Evolutionary conservation across 2,113 vertebrate species (phyloP), one percentile per base, ranked within the genome.

Genomic region (Scalopus aquaticus): DNA sequence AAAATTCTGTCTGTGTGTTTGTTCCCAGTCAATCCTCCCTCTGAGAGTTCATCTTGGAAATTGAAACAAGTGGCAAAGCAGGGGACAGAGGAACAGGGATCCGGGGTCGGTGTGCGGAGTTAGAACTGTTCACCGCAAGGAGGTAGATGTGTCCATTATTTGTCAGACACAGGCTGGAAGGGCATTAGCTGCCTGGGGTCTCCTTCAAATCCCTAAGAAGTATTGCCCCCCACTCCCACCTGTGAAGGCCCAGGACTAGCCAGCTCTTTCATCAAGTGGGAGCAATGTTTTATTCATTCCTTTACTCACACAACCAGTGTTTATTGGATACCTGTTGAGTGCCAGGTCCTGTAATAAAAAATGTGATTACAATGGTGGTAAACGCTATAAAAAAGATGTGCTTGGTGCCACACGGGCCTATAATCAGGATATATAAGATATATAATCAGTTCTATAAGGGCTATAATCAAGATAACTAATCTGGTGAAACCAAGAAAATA

Each of bases 331-430:
- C 42, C 37, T 65, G n/a, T 35, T n/a, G 2, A 73, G 46, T 80
- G 67, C 60, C 20, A 60, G 76, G 44, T 80, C 76, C 70, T 64
- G 2, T 39, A 44, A 73, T 83, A 73, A 93, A 92, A 94, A 64
- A 28, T 32, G 42, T 93, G 72, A 69, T 87, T 84, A 69, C 49
- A 84, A 65, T 70, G 56, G 58, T 56, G 35, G 65, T 35, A 16
- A 88, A 78, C 56, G 37, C 67, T 54, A 1, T 90, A 49, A 84
- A 93, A 69, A 86, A 93, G 51, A 88, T 56, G 44, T 26, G 20
- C 35, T 5, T 0, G 2, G 65, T 11, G 35, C 42, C 60, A 3
- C 15, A 44, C 39, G 46, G 60, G 78, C n/a, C 67, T 70, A 9
- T 54, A 81, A 39, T 51, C 24, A 1, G 19, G 85, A 73, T 26